Conservation (phyloP, 2,113 vertebrate species). For the Mustela lutreola region DNA sequence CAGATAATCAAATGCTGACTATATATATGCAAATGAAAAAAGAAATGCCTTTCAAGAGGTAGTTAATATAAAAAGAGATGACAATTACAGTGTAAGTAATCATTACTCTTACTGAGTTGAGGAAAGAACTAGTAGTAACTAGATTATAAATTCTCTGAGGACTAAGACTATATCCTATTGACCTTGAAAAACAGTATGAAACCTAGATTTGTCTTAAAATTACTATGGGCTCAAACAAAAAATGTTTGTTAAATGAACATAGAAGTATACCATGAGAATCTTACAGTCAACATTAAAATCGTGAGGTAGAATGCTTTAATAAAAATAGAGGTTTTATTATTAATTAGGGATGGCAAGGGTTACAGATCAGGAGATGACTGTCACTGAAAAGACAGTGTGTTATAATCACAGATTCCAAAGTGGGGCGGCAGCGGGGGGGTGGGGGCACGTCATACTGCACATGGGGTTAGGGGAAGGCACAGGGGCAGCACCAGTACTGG, state of each 20-base stretch:
- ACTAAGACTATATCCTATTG: not conserved
- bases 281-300: not conserved
- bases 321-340: not conserved
- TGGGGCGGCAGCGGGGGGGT: no score
- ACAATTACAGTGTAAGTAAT: constrained; percentile 5
- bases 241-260: not conserved
- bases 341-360: not conserved
- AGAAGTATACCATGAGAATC: not conserved
- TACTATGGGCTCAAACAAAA: not conserved
- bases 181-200: not conserved
- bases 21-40: constrained; percentile 10
- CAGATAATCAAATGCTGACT: not conserved
- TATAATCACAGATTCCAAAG: not conserved
- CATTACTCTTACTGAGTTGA: not conserved
- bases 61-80: not conserved
- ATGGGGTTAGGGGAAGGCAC: not conserved
- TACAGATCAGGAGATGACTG: not conserved
- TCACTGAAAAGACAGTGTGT: not conserved
- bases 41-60: not conserved
- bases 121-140: not conserved
- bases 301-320: not conserved
- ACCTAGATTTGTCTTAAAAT: not conserved
- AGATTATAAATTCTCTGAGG: not conserved
- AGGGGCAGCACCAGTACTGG: not conserved
- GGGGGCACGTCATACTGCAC: not conserved